Evolutionary conservation across 64 coral and sea anemone species (phyloP).

Genomic region (Porites lutea): DNA sequence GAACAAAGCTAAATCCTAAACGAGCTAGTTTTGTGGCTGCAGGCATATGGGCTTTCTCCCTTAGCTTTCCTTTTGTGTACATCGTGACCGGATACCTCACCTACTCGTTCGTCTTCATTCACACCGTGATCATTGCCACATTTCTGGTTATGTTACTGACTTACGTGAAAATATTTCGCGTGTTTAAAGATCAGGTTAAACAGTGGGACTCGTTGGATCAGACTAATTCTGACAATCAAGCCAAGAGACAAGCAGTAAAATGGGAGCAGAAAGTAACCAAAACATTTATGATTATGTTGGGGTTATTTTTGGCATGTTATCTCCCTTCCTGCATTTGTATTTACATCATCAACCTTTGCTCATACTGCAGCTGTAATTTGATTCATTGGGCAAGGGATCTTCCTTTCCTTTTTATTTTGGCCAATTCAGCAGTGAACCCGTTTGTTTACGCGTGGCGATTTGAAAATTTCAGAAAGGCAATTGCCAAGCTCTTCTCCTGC

Average conservation of each 20-base stretch:
- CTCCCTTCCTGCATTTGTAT: slow-evolving; percentile 65
- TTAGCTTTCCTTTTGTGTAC: slow-evolving; percentile 75
- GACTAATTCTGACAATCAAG: slow-evolving; percentile 34
- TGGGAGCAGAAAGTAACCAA: slow-evolving; percentile 85
- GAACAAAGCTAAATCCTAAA: slow-evolving; percentile 59
- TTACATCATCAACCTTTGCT: slow-evolving; percentile 80
- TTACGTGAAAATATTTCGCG: slow-evolving; percentile 73
- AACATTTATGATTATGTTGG: slow-evolving; percentile 71
- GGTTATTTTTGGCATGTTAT: slow-evolving; percentile 71
- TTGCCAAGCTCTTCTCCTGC: background rate
- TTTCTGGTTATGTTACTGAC: slow-evolving; percentile 74
- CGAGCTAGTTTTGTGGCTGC: slow-evolving; percentile 53
- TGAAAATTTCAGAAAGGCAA: slow-evolving; percentile 61
- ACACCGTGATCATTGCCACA: slow-evolving; percentile 66
- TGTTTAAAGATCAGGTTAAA: slow-evolving; percentile 42
- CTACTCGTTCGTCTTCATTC: slow-evolving; percentile 79
- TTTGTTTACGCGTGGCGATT: slow-evolving; percentile 82
- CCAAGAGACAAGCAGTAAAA: slow-evolving; percentile 48
- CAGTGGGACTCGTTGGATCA: slow-evolving; percentile 48
- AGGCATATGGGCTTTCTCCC: slow-evolving; percentile 76
- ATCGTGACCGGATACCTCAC: slow-evolving; percentile 67
- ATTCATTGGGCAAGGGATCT: slow-evolving; percentile 70
- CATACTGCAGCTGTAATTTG: slow-evolving; percentile 67
- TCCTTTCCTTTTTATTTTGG: slow-evolving; percentile 73
- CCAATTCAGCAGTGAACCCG: slow-evolving; percentile 76